Percentiles rank a stretch among this genome's conserved stretches.
phyloP scores from a whole-genome alignment of 2,113 vertebrate genomes.

The Atherinomorus stipes region DNA sequence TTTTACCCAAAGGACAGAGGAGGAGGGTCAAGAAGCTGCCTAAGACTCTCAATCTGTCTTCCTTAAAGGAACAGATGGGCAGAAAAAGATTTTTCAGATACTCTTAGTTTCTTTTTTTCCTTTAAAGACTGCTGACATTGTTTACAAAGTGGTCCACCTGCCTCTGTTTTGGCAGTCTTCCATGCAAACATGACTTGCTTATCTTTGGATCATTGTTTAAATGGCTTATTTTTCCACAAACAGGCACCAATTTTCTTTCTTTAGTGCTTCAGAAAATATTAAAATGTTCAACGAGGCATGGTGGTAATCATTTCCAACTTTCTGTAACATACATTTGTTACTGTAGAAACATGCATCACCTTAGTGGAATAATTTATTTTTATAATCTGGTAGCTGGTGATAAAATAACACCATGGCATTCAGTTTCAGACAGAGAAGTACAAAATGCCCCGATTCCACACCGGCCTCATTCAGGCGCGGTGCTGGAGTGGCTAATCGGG shows the following conservation, averaged over 20 bases:
- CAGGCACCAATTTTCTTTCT: background rate
- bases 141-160: slow-evolving; percentile 27
- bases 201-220: background rate
- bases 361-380: background rate
- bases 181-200: too few species aligned
- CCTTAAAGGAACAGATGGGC: slow-evolving; percentile 43
- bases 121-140: background rate
- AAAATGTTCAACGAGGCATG: background rate
- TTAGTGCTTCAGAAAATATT: background rate
- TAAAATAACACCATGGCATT: background rate
- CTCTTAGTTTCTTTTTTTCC: too few species aligned
- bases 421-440: background rate
- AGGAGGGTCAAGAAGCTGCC: slow-evolving; percentile 36
- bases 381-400: too few species aligned
- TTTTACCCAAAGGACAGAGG: slow-evolving; percentile 27
- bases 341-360: background rate
- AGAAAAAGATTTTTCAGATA: slow-evolving; percentile 32
- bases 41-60: slow-evolving; percentile 13
- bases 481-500: too few species aligned
- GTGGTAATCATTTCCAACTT: slow-evolving; percentile 7
- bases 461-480: background rate
- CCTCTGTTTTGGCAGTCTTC: background rate
- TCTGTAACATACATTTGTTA: background rate
- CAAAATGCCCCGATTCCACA: background rate
- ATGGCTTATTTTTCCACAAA: background rate